Evolutionary conservation across 1,140 invertebrate species (phyloP).

Genomic region (Drosophila busckii): DNA sequence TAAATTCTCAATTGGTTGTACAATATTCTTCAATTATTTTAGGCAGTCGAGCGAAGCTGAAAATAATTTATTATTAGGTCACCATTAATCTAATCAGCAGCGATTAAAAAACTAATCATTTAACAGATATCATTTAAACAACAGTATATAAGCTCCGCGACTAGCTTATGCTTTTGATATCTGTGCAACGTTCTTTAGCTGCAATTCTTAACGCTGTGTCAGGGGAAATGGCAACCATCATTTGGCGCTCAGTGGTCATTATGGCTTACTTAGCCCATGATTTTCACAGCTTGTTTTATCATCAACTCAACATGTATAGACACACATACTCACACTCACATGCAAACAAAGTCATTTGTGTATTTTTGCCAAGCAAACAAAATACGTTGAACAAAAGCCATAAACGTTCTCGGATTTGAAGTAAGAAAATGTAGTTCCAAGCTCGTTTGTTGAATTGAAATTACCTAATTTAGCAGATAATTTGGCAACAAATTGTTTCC

Average conservation of each 20-base stretch:
- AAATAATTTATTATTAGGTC: too few species aligned
- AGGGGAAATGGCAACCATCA: conserved; percentile 7
- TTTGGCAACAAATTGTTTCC: conserved; percentile 14
- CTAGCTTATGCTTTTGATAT: too few species aligned
- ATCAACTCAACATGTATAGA: too few species aligned
- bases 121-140: too few species aligned
- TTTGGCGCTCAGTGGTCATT: conserved; percentile 10
- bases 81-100: too few species aligned
- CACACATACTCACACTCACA: conserved; percentile 29
- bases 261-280: conserved; percentile 26
- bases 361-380: conserved; percentile 26
- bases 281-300: conserved; percentile 20
- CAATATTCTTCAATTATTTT: too few species aligned
- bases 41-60: too few species aligned
- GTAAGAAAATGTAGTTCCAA: conserved; percentile 12
- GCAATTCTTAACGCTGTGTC: background rate
- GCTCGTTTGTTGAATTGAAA: conserved; percentile 33
- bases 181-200: conserved; percentile 22
- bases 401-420: conserved; percentile 7
- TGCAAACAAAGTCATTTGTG: conserved; percentile 45
- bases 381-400: conserved; percentile 11
- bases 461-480: conserved; percentile 34
- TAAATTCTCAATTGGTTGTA: too few species aligned
- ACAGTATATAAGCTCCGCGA: too few species aligned
- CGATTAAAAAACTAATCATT: too few species aligned